Evolutionary conservation across 2,797 vertebrate genomes (phyloP), one percentile per base, ranked within the genome.

Genomic region (Gallirallus australis): DNA sequence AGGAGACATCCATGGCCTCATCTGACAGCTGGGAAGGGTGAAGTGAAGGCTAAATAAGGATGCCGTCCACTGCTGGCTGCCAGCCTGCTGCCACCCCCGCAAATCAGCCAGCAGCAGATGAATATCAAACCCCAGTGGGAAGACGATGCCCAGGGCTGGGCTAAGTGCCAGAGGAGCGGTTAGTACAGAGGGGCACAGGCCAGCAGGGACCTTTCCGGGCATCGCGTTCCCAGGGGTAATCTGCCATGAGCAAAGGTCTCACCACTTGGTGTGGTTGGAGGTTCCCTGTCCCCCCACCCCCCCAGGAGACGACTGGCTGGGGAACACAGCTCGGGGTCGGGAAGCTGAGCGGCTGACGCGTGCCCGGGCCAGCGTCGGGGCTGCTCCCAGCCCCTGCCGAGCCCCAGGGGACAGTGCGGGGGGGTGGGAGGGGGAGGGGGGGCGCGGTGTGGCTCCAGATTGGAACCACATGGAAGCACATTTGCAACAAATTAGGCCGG

Each of bases 391-490:
- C 90, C 89, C 71, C 95, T 50, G 64, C 79, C 1, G 60, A 93
- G 47, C 91, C 87, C 79, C 39, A 6, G 78, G 27, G 56, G 81
- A 64, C 81, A 77, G 91, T 7, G 4, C 1, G 8, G 76, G 33
- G 33, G 85, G 93, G 92, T 91, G 83, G 11, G 81, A 37, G 80
- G 87, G 72, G 33, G 81, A 90, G 91, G 90, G 85, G 60, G 10
- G 81, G 79, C 37, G 37, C 37, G 37, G 37, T 37, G 37, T 37
- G 86, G 83, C 70, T 97, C 76, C 97, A 97, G 96, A 98, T 98
- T 96, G 96, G 95, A 98, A 98, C 95, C 98, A 98, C 97, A 97
- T 97, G 95, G 93, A 96, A 92, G 94, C 89, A 95, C 94, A 96
- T 98, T 97, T 97, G 97, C 95, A 96, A 97, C 7, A 92, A 97